Conservation (phyloP, 2,113 vertebrate species). For the Collichthys lucidus region DNA sequence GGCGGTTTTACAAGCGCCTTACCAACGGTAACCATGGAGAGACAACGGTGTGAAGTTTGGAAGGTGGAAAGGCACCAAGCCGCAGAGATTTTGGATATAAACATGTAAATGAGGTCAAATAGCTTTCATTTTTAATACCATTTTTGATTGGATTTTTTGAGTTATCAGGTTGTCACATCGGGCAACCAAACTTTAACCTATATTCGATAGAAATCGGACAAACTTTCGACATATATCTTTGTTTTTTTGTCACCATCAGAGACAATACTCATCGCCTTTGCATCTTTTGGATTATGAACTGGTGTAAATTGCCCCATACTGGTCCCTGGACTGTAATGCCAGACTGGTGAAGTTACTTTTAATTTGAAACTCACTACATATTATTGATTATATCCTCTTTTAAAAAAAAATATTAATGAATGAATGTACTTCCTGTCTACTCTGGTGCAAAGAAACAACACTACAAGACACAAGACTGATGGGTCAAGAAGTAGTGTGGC, state of each 20-base stretch:
- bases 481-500: slow-evolving; percentile 13
- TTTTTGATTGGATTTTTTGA: slow-evolving; percentile 43
- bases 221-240: slow-evolving; percentile 21
- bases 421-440: slow-evolving; percentile 65
- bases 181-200: slow-evolving; percentile 47
- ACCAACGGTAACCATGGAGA: slow-evolving; percentile 95
- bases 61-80: not conserved
- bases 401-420: not conserved
- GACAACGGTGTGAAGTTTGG: slow-evolving; percentile 90
- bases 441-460: slow-evolving; percentile 30
- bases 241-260: slow-evolving; percentile 3
- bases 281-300: slow-evolving; percentile 52
- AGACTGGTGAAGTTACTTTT: slow-evolving; percentile 54
- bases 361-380: slow-evolving; percentile 47
- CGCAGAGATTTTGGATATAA: slow-evolving; percentile 18
- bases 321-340: slow-evolving; percentile 59
- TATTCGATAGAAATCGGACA: slow-evolving; percentile 43
- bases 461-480: slow-evolving; percentile 37
- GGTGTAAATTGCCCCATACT: slow-evolving; percentile 40
- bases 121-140: slow-evolving; percentile 67
- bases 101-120: slow-evolving; percentile 66
- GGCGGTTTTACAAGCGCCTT: slow-evolving; percentile 95
- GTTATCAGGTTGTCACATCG: slow-evolving; percentile 31
- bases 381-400: slow-evolving; percentile 64
- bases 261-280: slow-evolving; percentile 31